These are phyloP conservation scores for Poecilia picta DNA, from an alignment of 2,797 vertebrate genomes.

Conservation along the genomic window DNA sequence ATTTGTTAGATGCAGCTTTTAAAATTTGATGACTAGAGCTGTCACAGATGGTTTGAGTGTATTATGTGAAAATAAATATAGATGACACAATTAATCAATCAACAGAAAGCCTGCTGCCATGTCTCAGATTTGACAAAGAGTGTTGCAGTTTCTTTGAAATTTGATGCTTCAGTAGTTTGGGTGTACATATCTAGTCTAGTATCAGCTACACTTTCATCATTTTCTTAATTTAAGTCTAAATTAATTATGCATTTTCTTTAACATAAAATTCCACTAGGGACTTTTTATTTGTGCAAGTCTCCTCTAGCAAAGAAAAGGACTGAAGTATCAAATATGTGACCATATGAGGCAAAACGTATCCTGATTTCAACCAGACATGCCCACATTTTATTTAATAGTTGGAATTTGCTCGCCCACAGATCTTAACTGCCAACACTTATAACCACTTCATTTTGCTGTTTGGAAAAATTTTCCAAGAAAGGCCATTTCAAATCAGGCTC, in stretches of 20 bases:
- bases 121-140: background rate
- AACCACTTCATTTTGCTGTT: background rate
- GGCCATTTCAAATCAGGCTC: background rate
- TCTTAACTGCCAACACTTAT: background rate
- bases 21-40: background rate
- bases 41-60: background rate
- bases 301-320: background rate
- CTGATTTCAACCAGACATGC: background rate
- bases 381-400: background rate
- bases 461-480: constrained; percentile 2
- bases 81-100: constrained; percentile 5
- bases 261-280: background rate
- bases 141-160: background rate
- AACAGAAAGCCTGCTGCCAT: background rate
- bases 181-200: background rate
- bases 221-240: background rate
- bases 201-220: background rate
- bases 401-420: background rate
- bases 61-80: constrained; percentile 1
- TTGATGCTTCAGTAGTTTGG: background rate
- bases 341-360: background rate
- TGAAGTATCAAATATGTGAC: background rate
- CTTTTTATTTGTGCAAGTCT: background rate
- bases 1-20: constrained; percentile 13
- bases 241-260: background rate